Base-by-base conservation (phyloP, 2,113 vertebrate species). In the Etia nguti region DNA sequence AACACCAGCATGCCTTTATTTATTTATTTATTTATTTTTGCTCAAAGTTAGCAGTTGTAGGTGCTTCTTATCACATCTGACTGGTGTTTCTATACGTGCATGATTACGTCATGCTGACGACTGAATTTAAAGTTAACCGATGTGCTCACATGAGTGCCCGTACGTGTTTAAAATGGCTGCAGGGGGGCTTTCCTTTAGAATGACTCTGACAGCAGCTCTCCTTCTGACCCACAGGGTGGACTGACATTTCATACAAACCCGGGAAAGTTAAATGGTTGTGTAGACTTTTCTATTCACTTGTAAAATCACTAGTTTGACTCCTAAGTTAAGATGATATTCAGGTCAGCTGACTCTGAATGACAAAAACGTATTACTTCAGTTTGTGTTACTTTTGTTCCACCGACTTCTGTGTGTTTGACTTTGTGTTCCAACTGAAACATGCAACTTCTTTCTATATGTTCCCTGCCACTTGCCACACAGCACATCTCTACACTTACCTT, bases 401-500 rank as follows among this genome's bases (percentile, higher is more conserved):
- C 0, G 8, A 43, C n/a, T 4, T 70, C 38, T 43, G 68, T 9
- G 15, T 5, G 41, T 75, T 75, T 2, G 43, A 50, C 16, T 77
- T 77, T 6, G 46, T 48, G 41, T 11, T 29, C 70, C 41, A 1
- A 70, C 38, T 48, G 43, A 46, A 73, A 16, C 41, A 48, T 75
- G 31, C 15, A 18, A 18, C 22, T 48, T 0, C 8, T 75, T 3
- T 26, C 13, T 10, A 26, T 18, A 26, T 43, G 38, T 9, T 46
- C 8, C 1, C 38, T 29, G 70, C 16, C 68, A 46, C 41, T 10
- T 3, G 41, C 68, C 70, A 31, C 43, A 5, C 70, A 77, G 43
- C 34, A 57, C 65, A 18, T 54, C 20, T 24, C 6, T 3, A 5
- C 24, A 85, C 81, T 59, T 87, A 97, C 98, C 96, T 98, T 97